phyloP scores from a whole-genome alignment of 2,888 invertebrate genomes.

The Drosophila sordidapex region DNA sequence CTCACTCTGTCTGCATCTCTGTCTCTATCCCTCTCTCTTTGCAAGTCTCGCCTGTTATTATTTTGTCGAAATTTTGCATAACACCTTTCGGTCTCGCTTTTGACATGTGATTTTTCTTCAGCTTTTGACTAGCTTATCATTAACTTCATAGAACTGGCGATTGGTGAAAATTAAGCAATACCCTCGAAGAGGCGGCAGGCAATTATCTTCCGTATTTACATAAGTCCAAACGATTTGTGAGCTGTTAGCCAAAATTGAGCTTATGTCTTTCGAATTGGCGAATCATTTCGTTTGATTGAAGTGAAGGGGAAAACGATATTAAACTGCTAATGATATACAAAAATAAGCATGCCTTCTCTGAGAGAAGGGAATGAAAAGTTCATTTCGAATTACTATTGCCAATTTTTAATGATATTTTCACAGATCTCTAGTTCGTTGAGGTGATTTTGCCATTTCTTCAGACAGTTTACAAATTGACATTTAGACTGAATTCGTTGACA shows the following conservation, averaged over 20 bases:
- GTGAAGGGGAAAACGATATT: conserved; percentile 68
- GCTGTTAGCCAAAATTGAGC: conserved; percentile 36
- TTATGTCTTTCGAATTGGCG: conserved; percentile 45
- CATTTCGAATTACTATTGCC: background rate
- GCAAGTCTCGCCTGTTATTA: conserved; percentile 7
- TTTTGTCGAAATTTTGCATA: conserved; percentile 62
- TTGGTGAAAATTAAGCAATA: conserved; percentile 69
- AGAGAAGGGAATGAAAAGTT: conserved; percentile 11
- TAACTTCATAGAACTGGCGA: conserved; percentile 58
- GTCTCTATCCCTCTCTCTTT: background rate
- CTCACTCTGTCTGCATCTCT: background rate
- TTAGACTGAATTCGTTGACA: background rate
- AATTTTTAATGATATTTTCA: background rate
- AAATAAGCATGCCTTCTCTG: conserved; percentile 13
- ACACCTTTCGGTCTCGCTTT: conserved; percentile 36
- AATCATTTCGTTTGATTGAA: conserved; percentile 42
- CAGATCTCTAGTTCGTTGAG: background rate
- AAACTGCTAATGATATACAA: conserved; percentile 44
- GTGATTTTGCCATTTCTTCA: background rate
- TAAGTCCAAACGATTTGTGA: conserved; percentile 46
- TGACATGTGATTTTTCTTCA: conserved; percentile 27
- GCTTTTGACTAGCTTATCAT: conserved; percentile 36
- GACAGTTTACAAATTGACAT: background rate
- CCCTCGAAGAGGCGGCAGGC: conserved; percentile 30
- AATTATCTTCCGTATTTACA: conserved; percentile 66